Evolutionary conservation across 2,797 vertebrate genomes (phyloP), one percentile per base, ranked within the genome.

Genomic region (Amphiprion clarkii): DNA sequence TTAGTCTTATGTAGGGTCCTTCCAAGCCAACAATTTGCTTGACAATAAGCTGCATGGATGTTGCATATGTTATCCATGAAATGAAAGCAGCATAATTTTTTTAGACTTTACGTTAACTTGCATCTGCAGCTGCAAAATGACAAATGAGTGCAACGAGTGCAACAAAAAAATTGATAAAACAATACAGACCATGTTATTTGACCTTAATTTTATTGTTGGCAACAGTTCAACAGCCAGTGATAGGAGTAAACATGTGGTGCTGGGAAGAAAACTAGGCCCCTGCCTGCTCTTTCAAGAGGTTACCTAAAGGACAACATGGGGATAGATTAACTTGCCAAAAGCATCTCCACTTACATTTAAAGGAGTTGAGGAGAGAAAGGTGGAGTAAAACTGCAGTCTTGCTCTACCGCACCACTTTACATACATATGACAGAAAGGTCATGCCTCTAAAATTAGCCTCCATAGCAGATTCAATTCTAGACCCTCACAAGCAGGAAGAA

Each of bases 341-440:
- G 76, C 54, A 78, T 93, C 91, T 93, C 88, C 61, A 55, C 69
- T 92, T 94, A 91, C 87, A 86, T 73, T 49, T 59, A 70, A 77
- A 71, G 54, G 67, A 72, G 69, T 9, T 84, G 67, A 81, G 29
- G 46, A 79, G 19, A 67, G 62, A 74, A 55, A 79, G 48, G 14
- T 76, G 63, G 73, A 66, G 59, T 42, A 65, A 57, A 27, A 60
- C 53, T n/a, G 55, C 33, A 44, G 61, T 66, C 77, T 61, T 78
- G 57, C 62, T 75, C 61, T 36, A 78, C 74, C 71, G 75, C 73
- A 69, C 81, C 46, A 75, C 81, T 93, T 88, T 87, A 79, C 82
- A 76, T 83, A 88, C 83, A 83, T 76, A 86, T 86, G 88, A 90
- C 74, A 79, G 80, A 94, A 95, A 95, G 94, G 94, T 94, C 93